phyloP scores from a whole-genome alignment of 2,888 invertebrate species.

The Altica lythri region DNA sequence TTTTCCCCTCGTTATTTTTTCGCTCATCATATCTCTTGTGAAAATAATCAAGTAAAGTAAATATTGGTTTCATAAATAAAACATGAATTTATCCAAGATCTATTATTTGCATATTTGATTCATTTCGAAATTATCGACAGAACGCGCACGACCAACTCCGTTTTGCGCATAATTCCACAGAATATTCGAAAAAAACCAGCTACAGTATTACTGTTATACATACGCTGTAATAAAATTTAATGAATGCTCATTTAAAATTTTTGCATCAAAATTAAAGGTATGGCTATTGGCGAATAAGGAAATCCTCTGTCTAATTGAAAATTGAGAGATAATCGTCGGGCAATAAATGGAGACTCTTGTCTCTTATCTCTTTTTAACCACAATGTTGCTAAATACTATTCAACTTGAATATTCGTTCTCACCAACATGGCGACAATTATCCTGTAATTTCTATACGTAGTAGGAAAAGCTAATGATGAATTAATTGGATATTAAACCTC shows the following conservation, averaged over 20 bases:
- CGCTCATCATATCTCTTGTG: constrained; percentile 41
- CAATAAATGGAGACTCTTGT: constrained; percentile 17
- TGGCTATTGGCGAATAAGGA: constrained; percentile 31
- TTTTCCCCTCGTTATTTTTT: constrained; percentile 51
- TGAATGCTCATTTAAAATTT: constrained; percentile 35
- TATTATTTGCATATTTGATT: constrained; percentile 58
- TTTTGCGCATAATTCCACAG: constrained; percentile 34
- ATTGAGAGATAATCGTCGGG: constrained; percentile 22
- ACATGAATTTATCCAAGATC: constrained; percentile 56
- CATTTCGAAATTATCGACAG: constrained; percentile 49
- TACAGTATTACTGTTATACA: constrained; percentile 34
- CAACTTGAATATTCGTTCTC: constrained; percentile 17
- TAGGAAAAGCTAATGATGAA: constrained; percentile 12
- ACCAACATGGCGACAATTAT: constrained; percentile 20
- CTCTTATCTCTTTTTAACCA: constrained; percentile 5
- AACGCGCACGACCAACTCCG: constrained; percentile 39
- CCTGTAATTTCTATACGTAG: constrained; percentile 10
- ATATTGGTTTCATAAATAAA: constrained; percentile 58
- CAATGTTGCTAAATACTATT: constrained; percentile 23
- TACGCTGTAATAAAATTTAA: constrained; percentile 37
- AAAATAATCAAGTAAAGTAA: constrained; percentile 58
- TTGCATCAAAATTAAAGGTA: constrained; percentile 28
- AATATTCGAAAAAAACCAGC: constrained; percentile 28
- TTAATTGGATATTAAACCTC: constrained; percentile 15
- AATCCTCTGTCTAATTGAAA: constrained; percentile 30